Percentiles rank a stretch among this genome's conserved stretches.
Conservation (phyloP, 2,888 invertebrate genomes). For the Chouioia cunea region DNA sequence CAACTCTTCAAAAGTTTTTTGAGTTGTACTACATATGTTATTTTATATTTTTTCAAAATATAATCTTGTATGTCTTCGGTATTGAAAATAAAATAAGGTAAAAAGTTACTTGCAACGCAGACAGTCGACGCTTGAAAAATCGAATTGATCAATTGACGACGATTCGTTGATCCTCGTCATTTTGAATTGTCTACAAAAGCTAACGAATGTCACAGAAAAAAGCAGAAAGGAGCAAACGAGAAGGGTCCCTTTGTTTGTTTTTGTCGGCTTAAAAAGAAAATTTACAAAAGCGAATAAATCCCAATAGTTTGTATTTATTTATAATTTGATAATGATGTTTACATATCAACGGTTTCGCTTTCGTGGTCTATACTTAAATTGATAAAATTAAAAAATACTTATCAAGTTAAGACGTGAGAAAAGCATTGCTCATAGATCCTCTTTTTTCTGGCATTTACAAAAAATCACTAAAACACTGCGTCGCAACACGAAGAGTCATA, state of each 20-base stretch:
- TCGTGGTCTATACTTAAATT: constrained; percentile 44
- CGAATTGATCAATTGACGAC: constrained; percentile 12
- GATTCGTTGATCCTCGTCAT: constrained; percentile 29
- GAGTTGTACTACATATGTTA: constrained; percentile 50
- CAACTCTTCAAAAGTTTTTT: constrained; percentile 49
- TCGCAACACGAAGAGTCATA: constrained; percentile 57
- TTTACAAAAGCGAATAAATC: constrained; percentile 37
- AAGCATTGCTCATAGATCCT: constrained; percentile 55
- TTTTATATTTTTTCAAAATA: constrained; percentile 53
- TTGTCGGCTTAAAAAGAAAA: constrained; percentile 30
- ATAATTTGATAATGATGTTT: constrained; percentile 31
- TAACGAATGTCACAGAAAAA: constrained; percentile 53
- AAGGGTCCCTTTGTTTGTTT: constrained; percentile 7
- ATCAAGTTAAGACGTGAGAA: constrained; percentile 49
- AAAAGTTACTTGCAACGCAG: constrained; percentile 34
- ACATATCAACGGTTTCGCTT: constrained; percentile 44
- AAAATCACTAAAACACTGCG: constrained; percentile 57
- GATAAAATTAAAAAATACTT: constrained; percentile 41
- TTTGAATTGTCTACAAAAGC: constrained; percentile 46
- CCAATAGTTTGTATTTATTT: constrained; percentile 42
- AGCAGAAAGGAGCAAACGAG: constrained; percentile 52
- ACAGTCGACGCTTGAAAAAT: constrained; percentile 36
- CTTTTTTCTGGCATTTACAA: constrained; percentile 56
- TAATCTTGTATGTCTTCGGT: constrained; percentile 52
- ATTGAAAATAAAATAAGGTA: constrained; percentile 50